Evolutionary conservation across 1,140 invertebrate species (phyloP), one percentile per base, ranked within the genome.

Genomic region (Diploscapter pachys): DNA sequence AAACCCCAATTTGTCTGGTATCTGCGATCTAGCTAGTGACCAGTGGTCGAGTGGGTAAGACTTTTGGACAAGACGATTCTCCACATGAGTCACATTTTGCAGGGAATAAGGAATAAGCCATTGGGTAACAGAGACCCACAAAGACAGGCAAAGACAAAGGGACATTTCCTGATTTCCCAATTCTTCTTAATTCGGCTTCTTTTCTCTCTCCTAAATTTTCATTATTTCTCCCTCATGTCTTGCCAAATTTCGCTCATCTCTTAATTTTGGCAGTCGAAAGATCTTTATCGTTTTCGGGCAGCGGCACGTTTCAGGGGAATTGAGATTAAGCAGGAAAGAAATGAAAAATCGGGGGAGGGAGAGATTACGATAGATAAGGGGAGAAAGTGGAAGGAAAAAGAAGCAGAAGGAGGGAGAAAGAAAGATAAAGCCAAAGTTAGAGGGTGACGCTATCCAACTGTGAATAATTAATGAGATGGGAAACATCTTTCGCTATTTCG

Each of bases 401-500:
- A 31, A 31, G 31, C 31, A 31, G 31, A 31, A 1, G 31, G 31
- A 31, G 31, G 1, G 31, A 31, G 57, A 31, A 59, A 59, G 31
- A 59, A 59, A 59, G 57, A 59, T 11, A 59, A 59, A 59, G 57
- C 9, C 9, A 59, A 59, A 59, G 9, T 11, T 11, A 31, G 31
- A 65, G 31, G 31, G 6, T 8, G 63, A 65, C 9, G 31, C 13
- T 31, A 50, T 9, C 9, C 13, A 50, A 31, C 13, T 9, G 63
- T 31, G 63, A 31, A 50, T 9, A 65, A 31, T 13, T 9, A 53
- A 68, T 52, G 52, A 68, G 31, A 31, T 31, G 31, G 5, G 48
- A 53, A 52, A 6, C n/a, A 68, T 55, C 66, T 68, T n/a, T 68
- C 66, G 11, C 66, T 55, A 48, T 68, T 55, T 6, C 57, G 52